These are phyloP conservation scores for Drosophila rellima DNA, from an alignment of 2,888 invertebrate species.

Conservation along the genomic window DNA sequence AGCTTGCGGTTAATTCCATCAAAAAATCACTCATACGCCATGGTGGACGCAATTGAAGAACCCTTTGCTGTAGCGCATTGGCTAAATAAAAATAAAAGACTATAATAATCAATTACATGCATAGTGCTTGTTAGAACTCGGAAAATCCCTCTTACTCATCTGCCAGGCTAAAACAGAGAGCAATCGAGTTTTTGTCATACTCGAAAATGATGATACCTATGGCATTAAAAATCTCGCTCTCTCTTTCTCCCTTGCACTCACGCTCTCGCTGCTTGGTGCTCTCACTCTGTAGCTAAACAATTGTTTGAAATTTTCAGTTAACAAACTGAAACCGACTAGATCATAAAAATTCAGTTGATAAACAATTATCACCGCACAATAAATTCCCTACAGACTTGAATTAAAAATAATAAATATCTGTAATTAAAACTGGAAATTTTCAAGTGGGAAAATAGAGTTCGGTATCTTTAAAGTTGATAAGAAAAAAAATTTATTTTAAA, in stretches of 20 bases:
- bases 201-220: conserved; percentile 1
- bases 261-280: neutral
- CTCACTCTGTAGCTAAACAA: neutral
- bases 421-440: neutral
- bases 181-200: neutral
- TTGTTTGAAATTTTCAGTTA: neutral
- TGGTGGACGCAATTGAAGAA: neutral
- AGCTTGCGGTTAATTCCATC: neutral
- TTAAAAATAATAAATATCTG: neutral
- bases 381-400: neutral
- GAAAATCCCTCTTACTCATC: conserved; percentile 62
- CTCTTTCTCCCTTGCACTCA: neutral
- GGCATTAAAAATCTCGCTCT: neutral
- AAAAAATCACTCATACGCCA: conserved; percentile 22
- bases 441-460: neutral
- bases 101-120: conserved; percentile 48
- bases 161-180: conserved; percentile 1
- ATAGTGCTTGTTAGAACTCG: conserved; percentile 31
- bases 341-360: neutral
- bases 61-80: conserved; percentile 31
- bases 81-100: conserved; percentile 4
- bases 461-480: neutral
- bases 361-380: neutral
- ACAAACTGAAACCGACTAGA: neutral
- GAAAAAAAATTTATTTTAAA: neutral